Conservation (phyloP, 2,113 vertebrate species). For the Alligator sinensis region DNA sequence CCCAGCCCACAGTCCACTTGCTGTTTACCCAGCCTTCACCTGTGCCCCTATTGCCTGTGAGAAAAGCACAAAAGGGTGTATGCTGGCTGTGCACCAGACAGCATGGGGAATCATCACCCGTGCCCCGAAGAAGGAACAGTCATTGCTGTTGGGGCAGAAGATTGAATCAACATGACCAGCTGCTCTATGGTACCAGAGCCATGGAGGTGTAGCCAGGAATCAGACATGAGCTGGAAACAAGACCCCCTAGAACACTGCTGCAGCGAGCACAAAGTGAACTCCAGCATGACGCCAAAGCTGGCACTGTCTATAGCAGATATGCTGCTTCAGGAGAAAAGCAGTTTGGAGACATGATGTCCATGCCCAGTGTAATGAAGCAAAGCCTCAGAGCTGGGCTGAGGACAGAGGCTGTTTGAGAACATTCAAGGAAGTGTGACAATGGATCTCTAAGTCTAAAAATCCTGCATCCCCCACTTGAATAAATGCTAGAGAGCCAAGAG, state of each 20-base stretch:
- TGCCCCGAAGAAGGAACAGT: background rate
- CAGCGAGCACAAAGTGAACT: background rate
- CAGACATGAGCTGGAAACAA: background rate
- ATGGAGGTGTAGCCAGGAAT: background rate
- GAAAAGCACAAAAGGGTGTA: too few relatives aligned
- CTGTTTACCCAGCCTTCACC: too few relatives aligned
- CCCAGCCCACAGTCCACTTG: too few relatives aligned
- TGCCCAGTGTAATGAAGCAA: background rate
- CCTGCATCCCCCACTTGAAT: background rate
- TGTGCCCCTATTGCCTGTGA: too few relatives aligned
- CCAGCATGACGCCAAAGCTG: rapidly evolving
- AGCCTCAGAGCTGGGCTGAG: background rate
- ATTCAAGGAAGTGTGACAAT: background rate
- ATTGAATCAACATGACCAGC: background rate
- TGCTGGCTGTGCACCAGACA: background rate
- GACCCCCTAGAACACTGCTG: background rate
- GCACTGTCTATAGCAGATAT: background rate
- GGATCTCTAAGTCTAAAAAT: background rate
- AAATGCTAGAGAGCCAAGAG: background rate
- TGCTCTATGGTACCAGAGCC: background rate
- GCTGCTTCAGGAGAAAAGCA: background rate
- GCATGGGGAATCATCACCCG: background rate
- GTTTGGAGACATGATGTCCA: rapidly evolving
- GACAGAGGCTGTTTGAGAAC: background rate
- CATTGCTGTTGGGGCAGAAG: background rate